A percentile compares a stretch with the other conserved stretches of the same genome.
phyloP scores from a whole-genome alignment of 2,113 vertebrate genomes.

The Nycticorax nycticorax region DNA sequence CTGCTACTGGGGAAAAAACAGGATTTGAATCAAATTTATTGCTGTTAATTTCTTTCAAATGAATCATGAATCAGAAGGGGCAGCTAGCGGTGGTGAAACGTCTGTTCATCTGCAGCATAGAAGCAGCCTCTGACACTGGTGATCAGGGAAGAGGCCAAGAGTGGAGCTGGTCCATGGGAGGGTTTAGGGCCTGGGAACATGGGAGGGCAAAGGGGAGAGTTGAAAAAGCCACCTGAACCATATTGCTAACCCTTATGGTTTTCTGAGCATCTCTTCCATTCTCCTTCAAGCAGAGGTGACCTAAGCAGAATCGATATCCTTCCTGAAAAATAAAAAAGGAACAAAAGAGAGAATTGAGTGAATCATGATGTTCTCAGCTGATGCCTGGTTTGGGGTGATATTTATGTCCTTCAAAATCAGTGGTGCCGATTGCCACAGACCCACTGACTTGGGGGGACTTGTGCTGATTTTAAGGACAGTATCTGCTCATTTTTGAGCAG shows the following conservation, averaged over 20 bases:
- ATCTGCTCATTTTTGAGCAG: neutral
- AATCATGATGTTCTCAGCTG: neutral
- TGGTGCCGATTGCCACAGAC: neutral
- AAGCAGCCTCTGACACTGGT: neutral
- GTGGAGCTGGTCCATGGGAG: neutral
- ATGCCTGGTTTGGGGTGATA: neutral
- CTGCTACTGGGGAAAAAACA: neutral
- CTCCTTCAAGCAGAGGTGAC: neutral
- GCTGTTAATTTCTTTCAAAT: neutral
- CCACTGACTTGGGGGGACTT: neutral
- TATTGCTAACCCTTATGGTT: neutral
- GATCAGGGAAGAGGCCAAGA: neutral
- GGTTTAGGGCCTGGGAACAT: neutral
- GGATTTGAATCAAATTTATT: neutral
- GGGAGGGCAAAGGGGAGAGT: neutral
- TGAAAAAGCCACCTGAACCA: neutral
- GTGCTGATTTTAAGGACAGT: neutral
- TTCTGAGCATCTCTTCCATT: neutral
- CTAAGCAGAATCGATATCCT: neutral
- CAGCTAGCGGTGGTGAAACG: neutral
- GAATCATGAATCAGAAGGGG: neutral
- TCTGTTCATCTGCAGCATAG: neutral
- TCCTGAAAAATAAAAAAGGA: neutral
- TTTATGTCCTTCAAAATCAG: neutral
- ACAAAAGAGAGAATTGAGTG: neutral